These are phyloP conservation scores for Darevskia nairensis DNA, from an alignment of 2,797 vertebrate species.

Conservation along the genomic window DNA sequence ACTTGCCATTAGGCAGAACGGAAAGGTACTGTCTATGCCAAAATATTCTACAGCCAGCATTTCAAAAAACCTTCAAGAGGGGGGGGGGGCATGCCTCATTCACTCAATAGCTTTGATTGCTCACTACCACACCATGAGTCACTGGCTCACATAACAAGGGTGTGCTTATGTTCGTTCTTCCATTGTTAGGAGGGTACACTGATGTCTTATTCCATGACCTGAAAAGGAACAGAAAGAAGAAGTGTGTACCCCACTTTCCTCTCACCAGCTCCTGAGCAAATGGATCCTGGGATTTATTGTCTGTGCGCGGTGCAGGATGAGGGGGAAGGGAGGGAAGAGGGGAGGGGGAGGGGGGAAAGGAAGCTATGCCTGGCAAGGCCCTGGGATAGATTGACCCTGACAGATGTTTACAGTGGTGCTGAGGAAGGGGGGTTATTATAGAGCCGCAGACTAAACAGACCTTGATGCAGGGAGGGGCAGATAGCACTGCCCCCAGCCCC, in stretches of 20 bases:
- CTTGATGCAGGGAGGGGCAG: constrained; percentile 19
- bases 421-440: constrained; percentile 37
- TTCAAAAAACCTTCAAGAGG: not conserved
- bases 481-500: not conserved
- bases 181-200: not conserved
- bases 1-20: constrained; percentile 27
- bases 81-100: constrained; percentile 8
- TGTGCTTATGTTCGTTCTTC: constrained; percentile 16
- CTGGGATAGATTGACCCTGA: constrained; percentile 21
- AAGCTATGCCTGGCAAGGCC: constrained; percentile 19
- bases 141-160: constrained; percentile 26
- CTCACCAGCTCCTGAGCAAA: not conserved
- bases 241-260: constrained; percentile 1
- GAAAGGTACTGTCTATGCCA: constrained; percentile 20
- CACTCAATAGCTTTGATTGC: constrained; percentile 33
- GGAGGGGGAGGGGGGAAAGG: not conserved
- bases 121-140: constrained; percentile 34
- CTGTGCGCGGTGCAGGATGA: not conserved
- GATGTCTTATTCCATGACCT: not conserved
- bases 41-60: constrained; percentile 29
- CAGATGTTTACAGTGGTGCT: constrained; percentile 50
- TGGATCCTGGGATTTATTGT: not conserved
- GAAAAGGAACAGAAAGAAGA: constrained; percentile 3
- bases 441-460: constrained; percentile 52
- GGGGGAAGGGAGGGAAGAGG: not conserved